Percentiles rank a stretch among this genome's conserved stretches.
phyloP scores from a whole-genome alignment of 2,113 vertebrate species.

The Telmatochromis brachygnathus region DNA sequence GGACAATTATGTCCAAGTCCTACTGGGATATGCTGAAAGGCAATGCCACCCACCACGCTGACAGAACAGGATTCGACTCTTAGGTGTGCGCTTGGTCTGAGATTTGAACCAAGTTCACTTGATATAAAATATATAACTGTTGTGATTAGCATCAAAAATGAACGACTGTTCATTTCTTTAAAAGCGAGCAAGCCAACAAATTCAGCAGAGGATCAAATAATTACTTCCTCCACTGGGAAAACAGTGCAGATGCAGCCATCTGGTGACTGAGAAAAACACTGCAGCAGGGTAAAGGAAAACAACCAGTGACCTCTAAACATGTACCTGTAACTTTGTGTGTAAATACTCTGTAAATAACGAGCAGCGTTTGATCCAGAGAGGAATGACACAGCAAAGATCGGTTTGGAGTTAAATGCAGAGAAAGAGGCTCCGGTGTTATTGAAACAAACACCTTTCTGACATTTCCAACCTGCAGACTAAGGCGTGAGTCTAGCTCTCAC shows the following conservation, averaged over 20 bases:
- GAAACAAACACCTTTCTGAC: not conserved
- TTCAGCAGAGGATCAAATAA: not conserved
- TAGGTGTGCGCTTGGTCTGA: not conserved
- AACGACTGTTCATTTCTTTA: not conserved
- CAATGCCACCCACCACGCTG: not conserved
- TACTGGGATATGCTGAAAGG: not conserved
- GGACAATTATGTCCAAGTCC: not conserved
- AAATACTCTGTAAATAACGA: not conserved
- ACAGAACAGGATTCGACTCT: not conserved
- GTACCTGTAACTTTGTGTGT: not conserved
- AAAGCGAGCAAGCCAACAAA: not conserved
- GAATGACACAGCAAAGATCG: not conserved
- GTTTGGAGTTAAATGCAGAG: not conserved
- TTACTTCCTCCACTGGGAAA: not conserved
- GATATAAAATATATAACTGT: not conserved
- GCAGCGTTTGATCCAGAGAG: not conserved
- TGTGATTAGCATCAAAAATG: not conserved
- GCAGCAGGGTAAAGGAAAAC: not conserved
- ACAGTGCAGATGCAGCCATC: not conserved
- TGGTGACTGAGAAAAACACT: not conserved
- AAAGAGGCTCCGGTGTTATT: not conserved
- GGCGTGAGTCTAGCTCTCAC: slow-evolving; percentile 38
- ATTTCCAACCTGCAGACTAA: not conserved
- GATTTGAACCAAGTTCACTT: not conserved
- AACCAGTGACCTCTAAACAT: not conserved